A percentile compares a stretch with the other conserved stretches of the same genome.
phyloP scores from a whole-genome alignment of 2,888 invertebrate genomes.

The Cryptocheilus praepositus region DNA sequence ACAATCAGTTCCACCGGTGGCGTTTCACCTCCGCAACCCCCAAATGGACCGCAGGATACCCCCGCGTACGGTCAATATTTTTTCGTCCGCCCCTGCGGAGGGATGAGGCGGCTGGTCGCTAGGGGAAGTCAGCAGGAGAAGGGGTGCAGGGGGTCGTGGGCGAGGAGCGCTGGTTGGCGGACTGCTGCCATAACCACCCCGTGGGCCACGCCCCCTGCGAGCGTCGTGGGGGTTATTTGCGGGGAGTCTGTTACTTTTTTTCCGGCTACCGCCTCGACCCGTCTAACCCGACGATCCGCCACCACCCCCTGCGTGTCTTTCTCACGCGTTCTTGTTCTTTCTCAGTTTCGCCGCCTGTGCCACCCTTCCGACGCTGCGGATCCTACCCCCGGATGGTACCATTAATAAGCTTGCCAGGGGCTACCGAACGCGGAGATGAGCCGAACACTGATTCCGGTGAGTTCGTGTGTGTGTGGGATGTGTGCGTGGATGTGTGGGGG shows the following conservation, averaged over 20 bases:
- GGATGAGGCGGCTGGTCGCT: conserved; percentile 27
- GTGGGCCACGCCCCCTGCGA: conserved; percentile 40
- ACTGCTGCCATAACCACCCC: conserved; percentile 42
- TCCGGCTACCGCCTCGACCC: conserved; percentile 51
- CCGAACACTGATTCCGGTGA: conserved; percentile 16
- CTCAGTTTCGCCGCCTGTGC: conserved; percentile 14
- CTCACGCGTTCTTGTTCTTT: conserved; percentile 34
- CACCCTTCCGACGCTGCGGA: conserved; percentile 9
- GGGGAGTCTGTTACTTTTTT: conserved; percentile 70
- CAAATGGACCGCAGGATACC: conserved; percentile 73
- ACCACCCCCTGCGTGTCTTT: conserved; percentile 36
- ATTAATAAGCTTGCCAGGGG: conserved; percentile 56
- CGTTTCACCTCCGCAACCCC: conserved; percentile 71
- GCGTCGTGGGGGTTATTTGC: conserved; percentile 64
- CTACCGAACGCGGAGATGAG: conserved; percentile 18
- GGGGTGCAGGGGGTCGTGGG: conserved; percentile 12
- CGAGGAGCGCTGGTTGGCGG: conserved; percentile 45
- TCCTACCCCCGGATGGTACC: conserved; percentile 3
- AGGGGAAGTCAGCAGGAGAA: not conserved
- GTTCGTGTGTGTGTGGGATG: conserved; percentile 11
- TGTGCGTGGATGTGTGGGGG: conserved; percentile 2
- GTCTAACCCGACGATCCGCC: conserved; percentile 36
- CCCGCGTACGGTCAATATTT: conserved; percentile 71
- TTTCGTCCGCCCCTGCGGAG: conserved; percentile 55
- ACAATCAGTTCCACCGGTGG: conserved; percentile 48